These are phyloP conservation scores for Tonatia bakeri DNA, from an alignment of 2,113 vertebrate genomes.

Conservation along the genomic window DNA sequence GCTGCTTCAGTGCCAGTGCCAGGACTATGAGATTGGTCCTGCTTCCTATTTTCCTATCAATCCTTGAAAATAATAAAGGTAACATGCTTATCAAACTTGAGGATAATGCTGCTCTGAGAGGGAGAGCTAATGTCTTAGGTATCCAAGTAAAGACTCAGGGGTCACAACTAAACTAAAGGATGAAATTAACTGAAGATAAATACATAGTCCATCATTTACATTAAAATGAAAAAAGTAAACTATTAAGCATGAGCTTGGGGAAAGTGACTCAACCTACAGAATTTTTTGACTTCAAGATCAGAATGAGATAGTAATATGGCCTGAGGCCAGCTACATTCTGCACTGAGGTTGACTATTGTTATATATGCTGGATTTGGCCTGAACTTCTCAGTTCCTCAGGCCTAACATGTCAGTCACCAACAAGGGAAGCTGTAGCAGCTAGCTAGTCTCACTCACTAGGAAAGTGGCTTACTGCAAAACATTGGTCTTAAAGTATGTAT, in stretches of 20 bases:
- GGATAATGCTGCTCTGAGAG: neutral
- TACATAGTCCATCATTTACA: neutral
- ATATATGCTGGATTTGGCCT: neutral
- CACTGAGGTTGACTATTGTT: neutral
- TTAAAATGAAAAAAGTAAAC: neutral
- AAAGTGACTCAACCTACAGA: neutral
- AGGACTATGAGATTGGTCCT: neutral
- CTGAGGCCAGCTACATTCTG: neutral
- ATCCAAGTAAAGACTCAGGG: neutral
- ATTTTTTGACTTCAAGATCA: slow-evolving; percentile 4
- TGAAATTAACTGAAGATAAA: neutral
- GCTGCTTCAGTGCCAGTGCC: neutral
- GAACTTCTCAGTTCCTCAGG: neutral
- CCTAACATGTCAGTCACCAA: neutral
- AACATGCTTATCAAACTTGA: neutral
- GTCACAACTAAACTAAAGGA: neutral
- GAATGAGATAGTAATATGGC: neutral
- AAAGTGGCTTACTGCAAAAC: neutral
- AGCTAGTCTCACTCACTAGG: neutral
- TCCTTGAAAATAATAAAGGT: neutral
- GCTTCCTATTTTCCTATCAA: neutral
- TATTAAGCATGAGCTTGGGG: neutral
- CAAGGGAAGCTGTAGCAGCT: neutral
- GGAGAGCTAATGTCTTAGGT: neutral
- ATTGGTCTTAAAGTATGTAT: neutral